Evolutionary conservation across 2,797 vertebrate species (phyloP).

Genomic region (Masticophis lateralis): DNA sequence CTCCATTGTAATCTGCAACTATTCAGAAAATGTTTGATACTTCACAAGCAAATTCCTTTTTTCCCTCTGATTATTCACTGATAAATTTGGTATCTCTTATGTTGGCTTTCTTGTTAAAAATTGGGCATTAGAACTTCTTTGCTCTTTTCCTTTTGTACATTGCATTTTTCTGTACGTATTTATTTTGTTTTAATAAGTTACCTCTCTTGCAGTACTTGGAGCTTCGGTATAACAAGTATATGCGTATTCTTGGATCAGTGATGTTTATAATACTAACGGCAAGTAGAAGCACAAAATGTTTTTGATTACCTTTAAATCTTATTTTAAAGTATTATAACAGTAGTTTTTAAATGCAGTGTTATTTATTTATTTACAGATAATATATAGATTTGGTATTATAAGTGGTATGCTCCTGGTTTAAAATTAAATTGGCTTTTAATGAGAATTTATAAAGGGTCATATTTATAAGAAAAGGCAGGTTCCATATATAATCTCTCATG

Average conservation of each 20-base stretch:
- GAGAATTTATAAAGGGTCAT: neutral
- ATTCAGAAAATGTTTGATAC: neutral
- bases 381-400: neutral
- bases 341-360: neutral
- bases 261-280: conserved; percentile 91
- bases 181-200: neutral
- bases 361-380: neutral
- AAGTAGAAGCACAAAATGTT: conserved; percentile 61
- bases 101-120: neutral
- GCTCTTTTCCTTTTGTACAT: too few relatives aligned
- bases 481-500: neutral
- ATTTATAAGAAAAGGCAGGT: neutral
- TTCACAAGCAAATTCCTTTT: neutral
- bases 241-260: conserved; percentile 83
- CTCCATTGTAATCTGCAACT: neutral
- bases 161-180: neutral
- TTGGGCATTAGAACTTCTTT: neutral
- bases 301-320: neutral
- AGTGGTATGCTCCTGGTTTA: neutral
- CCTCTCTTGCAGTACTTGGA: conserved; percentile 85
- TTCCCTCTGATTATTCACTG: neutral
- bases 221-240: conserved; percentile 85
- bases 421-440: neutral
- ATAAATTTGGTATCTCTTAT: neutral
- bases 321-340: neutral